A percentile compares a stretch with the other conserved stretches of the same genome.
Evolutionary conservation across 2,113 vertebrate species (phyloP).

Genomic region (Toxotes jaculatrix): DNA sequence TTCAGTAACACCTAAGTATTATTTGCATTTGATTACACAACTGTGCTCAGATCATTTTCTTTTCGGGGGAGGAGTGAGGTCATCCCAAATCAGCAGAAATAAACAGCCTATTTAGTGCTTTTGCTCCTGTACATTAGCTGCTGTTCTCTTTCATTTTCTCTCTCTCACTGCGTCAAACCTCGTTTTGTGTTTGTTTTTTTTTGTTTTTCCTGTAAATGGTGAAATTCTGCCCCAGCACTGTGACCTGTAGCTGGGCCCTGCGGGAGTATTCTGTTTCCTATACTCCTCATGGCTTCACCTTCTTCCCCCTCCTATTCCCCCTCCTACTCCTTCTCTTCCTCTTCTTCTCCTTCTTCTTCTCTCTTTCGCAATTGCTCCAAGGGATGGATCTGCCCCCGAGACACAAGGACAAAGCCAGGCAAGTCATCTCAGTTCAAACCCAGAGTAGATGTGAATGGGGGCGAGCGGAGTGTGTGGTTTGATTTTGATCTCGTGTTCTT

Average conservation of each 20-base stretch:
- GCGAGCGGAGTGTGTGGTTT: neutral
- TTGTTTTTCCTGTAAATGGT: constrained; percentile 74
- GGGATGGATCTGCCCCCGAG: constrained; percentile 64
- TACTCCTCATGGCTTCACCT: constrained; percentile 61
- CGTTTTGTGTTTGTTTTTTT: constrained; percentile 45
- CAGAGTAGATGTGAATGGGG: constrained; percentile 19
- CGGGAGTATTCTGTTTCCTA: constrained; percentile 78
- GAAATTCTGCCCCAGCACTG: constrained; percentile 70
- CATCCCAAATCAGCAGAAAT: constrained; percentile 68
- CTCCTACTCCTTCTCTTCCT: constrained; percentile 3
- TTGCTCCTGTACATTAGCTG: constrained; percentile 22
- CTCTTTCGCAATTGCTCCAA: constrained; percentile 55
- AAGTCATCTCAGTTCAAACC: constrained; percentile 25
- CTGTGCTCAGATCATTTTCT: constrained; percentile 47
- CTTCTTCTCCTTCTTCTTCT: constrained; percentile 44
- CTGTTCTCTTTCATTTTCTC: constrained; percentile 37
- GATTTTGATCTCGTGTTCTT: constrained; percentile 22
- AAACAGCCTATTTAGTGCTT: constrained; percentile 53
- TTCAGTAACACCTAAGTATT: constrained; percentile 19
- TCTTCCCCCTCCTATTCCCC: constrained; percentile 46
- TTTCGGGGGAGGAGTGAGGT: constrained; percentile 26
- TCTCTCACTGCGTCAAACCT: constrained; percentile 51
- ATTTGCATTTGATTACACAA: constrained; percentile 60
- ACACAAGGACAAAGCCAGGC: constrained; percentile 61
- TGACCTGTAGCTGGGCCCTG: constrained; percentile 73